phyloP scores from a whole-genome alignment of 1,140 invertebrate genomes.

The Nomia melanderi region DNA sequence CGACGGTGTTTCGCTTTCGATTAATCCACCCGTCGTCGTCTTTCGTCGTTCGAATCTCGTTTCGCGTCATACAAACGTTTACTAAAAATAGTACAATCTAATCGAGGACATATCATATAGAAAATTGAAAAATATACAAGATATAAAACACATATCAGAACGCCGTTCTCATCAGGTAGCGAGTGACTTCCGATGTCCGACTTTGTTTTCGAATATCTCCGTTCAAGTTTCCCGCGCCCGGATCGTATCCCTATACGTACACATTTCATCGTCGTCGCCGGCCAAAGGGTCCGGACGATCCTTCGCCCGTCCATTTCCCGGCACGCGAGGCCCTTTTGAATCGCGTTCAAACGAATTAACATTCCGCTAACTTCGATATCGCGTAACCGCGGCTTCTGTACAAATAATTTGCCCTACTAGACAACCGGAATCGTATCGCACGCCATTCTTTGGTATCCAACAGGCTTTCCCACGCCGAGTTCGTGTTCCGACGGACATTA shows the following conservation, averaged over 20 bases:
- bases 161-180: slow-evolving; percentile 40
- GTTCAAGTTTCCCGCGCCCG: neutral
- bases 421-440: slow-evolving; percentile 32
- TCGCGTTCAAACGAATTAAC: slow-evolving; percentile 14
- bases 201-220: slow-evolving; percentile 26
- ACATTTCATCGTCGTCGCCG: neutral
- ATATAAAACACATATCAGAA: slow-evolving; percentile 58
- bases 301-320: neutral
- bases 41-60: slow-evolving; percentile 3
- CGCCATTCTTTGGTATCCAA: slow-evolving; percentile 62
- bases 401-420: slow-evolving; percentile 20
- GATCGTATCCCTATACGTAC: neutral
- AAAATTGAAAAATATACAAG: slow-evolving; percentile 62
- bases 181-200: slow-evolving; percentile 43
- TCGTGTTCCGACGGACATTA: slow-evolving; percentile 52
- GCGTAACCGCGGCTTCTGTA: slow-evolving; percentile 6
- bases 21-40: neutral
- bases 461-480: slow-evolving; percentile 43
- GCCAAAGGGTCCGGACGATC: neutral
- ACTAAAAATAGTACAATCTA: slow-evolving; percentile 52
- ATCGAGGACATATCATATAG: slow-evolving; percentile 48
- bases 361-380: neutral
- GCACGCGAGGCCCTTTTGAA: neutral
- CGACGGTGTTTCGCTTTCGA: neutral
- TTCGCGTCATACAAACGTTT: slow-evolving; percentile 40